Conservation (phyloP, 2,888 invertebrate species). For the Phaedon cochleariae region DNA sequence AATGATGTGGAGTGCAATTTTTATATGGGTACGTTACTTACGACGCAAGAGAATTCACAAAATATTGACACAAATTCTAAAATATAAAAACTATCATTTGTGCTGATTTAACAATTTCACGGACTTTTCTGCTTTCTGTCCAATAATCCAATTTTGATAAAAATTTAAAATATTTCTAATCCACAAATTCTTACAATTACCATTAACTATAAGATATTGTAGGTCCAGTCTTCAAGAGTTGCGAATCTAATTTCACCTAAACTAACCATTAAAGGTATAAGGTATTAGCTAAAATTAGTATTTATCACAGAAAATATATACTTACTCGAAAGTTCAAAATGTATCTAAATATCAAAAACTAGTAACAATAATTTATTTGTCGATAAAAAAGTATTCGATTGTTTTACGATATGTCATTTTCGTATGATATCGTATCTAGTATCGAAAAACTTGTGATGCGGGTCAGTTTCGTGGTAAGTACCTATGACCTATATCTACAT, state of each 20-base stretch:
- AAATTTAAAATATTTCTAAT: too few relatives aligned
- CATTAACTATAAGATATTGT: background rate
- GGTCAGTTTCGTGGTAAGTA: background rate
- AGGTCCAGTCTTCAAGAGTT: conserved; percentile 36
- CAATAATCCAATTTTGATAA: too few relatives aligned
- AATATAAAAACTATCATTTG: too few relatives aligned
- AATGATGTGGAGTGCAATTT: background rate
- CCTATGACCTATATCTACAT: too few relatives aligned
- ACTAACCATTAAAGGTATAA: conserved; percentile 23
- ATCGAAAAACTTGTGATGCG: conserved; percentile 3
- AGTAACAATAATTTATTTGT: conserved; percentile 47
- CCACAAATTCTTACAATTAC: too few relatives aligned
- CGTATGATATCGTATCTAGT: conserved; percentile 16
- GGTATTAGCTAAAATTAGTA: conserved; percentile 29
- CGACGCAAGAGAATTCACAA: too few relatives aligned
- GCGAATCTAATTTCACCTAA: conserved; percentile 31
- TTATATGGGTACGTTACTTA: background rate
- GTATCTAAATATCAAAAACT: conserved; percentile 21
- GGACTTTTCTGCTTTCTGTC: too few relatives aligned
- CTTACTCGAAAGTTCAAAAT: conserved; percentile 31
- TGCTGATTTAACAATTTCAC: too few relatives aligned
- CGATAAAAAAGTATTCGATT: conserved; percentile 45
- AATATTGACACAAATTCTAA: too few relatives aligned
- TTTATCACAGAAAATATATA: conserved; percentile 45
- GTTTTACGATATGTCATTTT: conserved; percentile 47